Evolutionary conservation across 2,113 vertebrate genomes (phyloP).

Genomic region (Ciconia maguari): DNA sequence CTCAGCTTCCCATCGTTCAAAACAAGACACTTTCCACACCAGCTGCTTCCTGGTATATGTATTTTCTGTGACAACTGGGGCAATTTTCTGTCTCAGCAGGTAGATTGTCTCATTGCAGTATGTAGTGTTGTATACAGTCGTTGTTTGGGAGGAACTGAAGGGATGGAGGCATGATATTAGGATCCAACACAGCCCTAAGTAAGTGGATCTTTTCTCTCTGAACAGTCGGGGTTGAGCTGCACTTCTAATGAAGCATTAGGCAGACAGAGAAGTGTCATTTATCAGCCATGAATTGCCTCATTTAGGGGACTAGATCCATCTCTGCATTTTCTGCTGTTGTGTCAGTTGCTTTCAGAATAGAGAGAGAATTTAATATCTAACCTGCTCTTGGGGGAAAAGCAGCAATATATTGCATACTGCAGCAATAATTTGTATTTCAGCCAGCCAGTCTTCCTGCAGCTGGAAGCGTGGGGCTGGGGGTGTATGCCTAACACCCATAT

Average conservation of each 20-base stretch:
- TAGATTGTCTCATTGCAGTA: background rate
- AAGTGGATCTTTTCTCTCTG: background rate
- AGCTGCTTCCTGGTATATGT: background rate
- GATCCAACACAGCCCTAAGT: background rate
- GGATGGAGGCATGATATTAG: background rate
- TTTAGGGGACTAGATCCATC: background rate
- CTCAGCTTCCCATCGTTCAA: background rate
- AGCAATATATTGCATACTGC: background rate
- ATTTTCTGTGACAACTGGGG: background rate
- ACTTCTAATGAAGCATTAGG: background rate
- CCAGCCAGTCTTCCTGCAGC: background rate
- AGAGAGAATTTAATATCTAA: background rate
- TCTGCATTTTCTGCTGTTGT: background rate
- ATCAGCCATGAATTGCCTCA: background rate
- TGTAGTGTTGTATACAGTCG: background rate
- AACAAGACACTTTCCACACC: background rate
- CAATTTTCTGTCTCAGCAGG: slow-evolving; percentile 8
- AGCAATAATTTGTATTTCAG: background rate
- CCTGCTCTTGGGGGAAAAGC: background rate
- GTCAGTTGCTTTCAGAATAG: background rate
- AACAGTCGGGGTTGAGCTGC: background rate
- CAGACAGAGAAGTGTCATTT: background rate
- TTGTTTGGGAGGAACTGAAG: background rate
- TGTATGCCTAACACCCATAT: background rate
- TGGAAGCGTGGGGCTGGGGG: background rate